Base-by-base conservation (phyloP, 2,888 invertebrate genomes). In the Agrochola lota region DNA sequence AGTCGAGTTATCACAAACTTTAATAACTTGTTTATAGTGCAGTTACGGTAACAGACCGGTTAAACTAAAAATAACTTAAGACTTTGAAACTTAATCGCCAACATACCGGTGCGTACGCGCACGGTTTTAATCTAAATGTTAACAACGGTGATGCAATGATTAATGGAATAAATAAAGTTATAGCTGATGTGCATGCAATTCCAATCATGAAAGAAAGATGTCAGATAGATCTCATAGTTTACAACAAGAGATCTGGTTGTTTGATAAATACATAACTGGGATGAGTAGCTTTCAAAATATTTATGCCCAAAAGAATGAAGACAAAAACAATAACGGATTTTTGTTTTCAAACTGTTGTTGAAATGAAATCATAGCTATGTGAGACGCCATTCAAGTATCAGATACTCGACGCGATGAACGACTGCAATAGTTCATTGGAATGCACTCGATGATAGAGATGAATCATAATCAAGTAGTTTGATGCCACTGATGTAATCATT, bases 21-120 rank as follows among this genome's bases (percentile, higher is more conserved):
- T 82, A 80, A 79, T 82, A 85, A 83, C 84, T 83, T 78, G 84
- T 79, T 83, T 81, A 74, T 75, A 83, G 78, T 78, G 83, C 85
- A 85, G 89, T 91, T 90, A 90, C 89, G 83, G 89, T 89, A 87
- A 87, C 84, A 83, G 80, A 91, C 91, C 89, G 89, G 92, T 90
- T 85, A 62, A 74, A 81, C 87, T 91, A 90, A 90, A 91, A 89
- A 92, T 91, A 92, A 83, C 89, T 76, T 23, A n/a, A 66, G 74
- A 67, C 78, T 82, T 74, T 66, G 46, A 77, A 74, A 74, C 82
- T 85, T 84, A 82, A 87, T 90, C 80, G 86, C 80, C 81, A 85
- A 80, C 84, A 76, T 79, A 85, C 77, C 72, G 72, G 69, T 82
- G 77, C 80, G 78, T 82, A 82, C 81, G 60, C 63, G 75, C 69